Conservation (phyloP, 2,888 invertebrate genomes). For the Nomada hirtipes region DNA sequence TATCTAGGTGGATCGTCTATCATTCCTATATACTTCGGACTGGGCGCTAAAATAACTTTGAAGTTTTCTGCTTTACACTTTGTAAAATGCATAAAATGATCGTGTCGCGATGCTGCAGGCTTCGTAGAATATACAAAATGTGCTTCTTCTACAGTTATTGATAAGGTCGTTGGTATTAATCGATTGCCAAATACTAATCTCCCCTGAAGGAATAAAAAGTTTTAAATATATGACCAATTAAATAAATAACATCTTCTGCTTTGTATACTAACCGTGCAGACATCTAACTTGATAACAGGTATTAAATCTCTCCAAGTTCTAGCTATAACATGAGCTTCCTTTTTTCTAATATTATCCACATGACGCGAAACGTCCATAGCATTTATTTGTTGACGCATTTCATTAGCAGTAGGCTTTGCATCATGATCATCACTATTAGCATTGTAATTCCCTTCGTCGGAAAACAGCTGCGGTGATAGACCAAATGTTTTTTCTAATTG, state of each 20-base stretch:
- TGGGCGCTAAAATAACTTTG: conserved; percentile 97
- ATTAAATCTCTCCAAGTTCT: conserved; percentile 98
- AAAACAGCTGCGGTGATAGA: conserved; percentile 91
- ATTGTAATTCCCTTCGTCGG: conserved; percentile 85
- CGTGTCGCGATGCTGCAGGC: conserved; percentile 96
- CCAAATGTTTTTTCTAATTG: conserved; percentile 95
- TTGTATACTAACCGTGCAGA: conserved; percentile 89
- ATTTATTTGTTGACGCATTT: conserved; percentile 79
- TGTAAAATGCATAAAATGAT: conserved; percentile 97
- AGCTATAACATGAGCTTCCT: conserved; percentile 92
- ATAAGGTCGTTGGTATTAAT: conserved; percentile 96
- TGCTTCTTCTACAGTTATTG: conserved; percentile 96
- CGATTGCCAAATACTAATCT: conserved; percentile 98
- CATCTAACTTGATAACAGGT: conserved; percentile 97
- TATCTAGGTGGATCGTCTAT: conserved; percentile 97
- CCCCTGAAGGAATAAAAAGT: conserved; percentile 86
- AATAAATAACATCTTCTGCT: background rate
- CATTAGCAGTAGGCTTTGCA: conserved; percentile 75
- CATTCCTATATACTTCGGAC: conserved; percentile 96
- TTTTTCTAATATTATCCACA: conserved; percentile 85
- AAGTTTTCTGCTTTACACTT: conserved; percentile 98
- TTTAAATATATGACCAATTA: background rate
- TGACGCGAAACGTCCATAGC: conserved; percentile 81
- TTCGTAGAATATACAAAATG: conserved; percentile 98
- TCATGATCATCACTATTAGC: conserved; percentile 78